A percentile compares a stretch with the other conserved stretches of the same genome.
Evolutionary conservation across 2,113 vertebrate species (phyloP).

Genomic region (Otus sunia): DNA sequence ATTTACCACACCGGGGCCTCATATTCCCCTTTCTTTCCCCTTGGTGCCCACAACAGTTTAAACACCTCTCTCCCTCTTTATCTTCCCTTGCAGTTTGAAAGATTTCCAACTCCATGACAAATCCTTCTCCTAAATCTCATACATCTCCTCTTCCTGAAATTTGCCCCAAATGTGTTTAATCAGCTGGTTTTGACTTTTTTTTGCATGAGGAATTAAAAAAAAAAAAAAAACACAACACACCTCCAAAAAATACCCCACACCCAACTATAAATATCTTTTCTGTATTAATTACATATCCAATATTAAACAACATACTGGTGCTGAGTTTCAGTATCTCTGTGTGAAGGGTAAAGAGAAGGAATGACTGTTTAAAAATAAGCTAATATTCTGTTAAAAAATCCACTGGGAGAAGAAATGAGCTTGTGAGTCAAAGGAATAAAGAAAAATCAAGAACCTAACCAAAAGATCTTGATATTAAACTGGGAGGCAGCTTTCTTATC

Average conservation of each 20-base stretch:
- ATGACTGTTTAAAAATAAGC: slow-evolving; percentile 38
- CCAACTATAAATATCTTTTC: slow-evolving; percentile 13
- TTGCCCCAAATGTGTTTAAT: slow-evolving; percentile 47
- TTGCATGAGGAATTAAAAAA: background rate
- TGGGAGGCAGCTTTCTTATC: background rate
- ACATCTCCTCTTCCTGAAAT: slow-evolving; percentile 5
- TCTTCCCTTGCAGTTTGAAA: background rate
- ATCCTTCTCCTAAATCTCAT: slow-evolving; percentile 28
- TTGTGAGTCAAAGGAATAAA: background rate
- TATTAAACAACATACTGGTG: slow-evolving; percentile 30
- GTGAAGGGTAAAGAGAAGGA: background rate
- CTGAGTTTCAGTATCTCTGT: slow-evolving; percentile 38
- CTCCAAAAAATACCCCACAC: background rate
- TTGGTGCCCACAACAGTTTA: rapidly evolving
- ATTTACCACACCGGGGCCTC: background rate
- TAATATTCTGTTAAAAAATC: slow-evolving; percentile 26
- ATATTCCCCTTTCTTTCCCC: background rate
- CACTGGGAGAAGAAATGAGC: background rate
- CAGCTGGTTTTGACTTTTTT: slow-evolving; percentile 22
- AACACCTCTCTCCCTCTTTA: background rate
- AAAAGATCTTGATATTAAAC: background rate
- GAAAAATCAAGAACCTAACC: background rate
- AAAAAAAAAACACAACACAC: background rate
- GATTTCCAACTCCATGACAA: background rate
- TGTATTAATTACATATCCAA: slow-evolving; percentile 56